Percentiles rank a stretch among this genome's conserved stretches.
phyloP scores from a whole-genome alignment of 1,140 invertebrate species.

The Brachionus rubens region DNA sequence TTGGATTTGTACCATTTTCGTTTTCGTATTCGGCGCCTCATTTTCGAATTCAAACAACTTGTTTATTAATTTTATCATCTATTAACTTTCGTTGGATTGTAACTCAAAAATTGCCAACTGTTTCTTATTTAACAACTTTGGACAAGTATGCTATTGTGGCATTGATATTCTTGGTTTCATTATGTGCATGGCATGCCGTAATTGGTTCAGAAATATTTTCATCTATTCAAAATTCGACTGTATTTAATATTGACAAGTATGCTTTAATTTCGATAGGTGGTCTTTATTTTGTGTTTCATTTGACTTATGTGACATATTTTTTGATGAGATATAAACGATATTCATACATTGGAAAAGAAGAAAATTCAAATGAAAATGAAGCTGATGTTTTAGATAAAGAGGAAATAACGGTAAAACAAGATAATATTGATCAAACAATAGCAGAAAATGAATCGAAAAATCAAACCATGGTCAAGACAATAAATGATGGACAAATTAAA shows the following conservation, averaged over 20 bases:
- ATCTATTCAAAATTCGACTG: not conserved
- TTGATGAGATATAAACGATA: conserved; percentile 28
- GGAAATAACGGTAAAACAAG: too few species aligned
- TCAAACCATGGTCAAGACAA: not conserved
- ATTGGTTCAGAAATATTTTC: conserved; percentile 40
- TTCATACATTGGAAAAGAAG: conserved; percentile 18
- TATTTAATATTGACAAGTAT: conserved; percentile 3
- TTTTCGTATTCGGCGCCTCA: conserved; percentile 13
- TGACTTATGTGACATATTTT: conserved; percentile 32
- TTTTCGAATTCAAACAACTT: conserved; percentile 42
- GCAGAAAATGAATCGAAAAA: too few species aligned
- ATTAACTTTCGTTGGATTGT: conserved; percentile 45
- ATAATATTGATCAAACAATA: too few species aligned
- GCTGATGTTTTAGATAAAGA: not conserved
- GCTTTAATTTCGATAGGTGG: conserved; percentile 2
- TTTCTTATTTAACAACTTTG: conserved; percentile 45
- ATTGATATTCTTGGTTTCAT: conserved; percentile 36
- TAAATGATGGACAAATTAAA: not conserved
- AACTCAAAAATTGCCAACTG: conserved; percentile 41
- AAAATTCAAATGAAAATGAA: not conserved
- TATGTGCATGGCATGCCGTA: conserved; percentile 36
- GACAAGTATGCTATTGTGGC: conserved; percentile 44
- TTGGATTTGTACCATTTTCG: conserved; percentile 42
- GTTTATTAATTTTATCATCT: conserved; percentile 39
- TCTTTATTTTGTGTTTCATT: conserved; percentile 37